Evolutionary conservation across 1,140 invertebrate genomes (phyloP), one percentile per base, ranked within the genome.

Genomic region (Magallana angulata): DNA sequence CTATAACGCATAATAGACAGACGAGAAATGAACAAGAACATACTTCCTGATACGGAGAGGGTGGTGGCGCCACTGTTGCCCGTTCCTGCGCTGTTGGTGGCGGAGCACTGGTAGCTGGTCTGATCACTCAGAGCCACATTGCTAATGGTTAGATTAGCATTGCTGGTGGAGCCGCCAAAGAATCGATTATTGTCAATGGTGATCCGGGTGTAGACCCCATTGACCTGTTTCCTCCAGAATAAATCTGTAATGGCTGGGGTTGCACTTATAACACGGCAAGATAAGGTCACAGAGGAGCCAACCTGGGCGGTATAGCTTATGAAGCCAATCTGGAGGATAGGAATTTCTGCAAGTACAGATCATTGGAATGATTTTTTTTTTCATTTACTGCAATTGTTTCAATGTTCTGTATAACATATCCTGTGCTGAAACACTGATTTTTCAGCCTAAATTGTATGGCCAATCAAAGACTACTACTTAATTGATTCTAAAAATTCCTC

Each of bases 11-110:
- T 36, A 3, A 36, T 12, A 30, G 8, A 71, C 11, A 30, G 18
- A 71, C 36, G 68, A 71, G 68, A 71, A 30, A 71, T 71, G 36
- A 36, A 36, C 36, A 36, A 36, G 36, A 30, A 57, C 85, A 71
- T 86, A 86, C 85, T 86, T 86, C 85, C 85, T 80, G 85, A 30
- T 12, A 86, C 85, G 1, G 64, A 57, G 12, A 86, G 71, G 7
- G 71, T 76, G 68, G 71, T 86, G 12, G 24, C 48, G 14, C 18
- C 16, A 57, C 85, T 80, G 57, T 24, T 81, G 64, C 85, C 85
- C 2, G 85, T 86, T 86, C 85, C 85, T 80, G 71, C 85, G 1
- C 68, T 56, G 59, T 86, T 86, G 1, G 24, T 59, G 16, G 85
- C 85, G 14, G 64, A 80, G 62, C 85, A 86, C 9, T 36, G 56